Conservation (phyloP, 2,888 invertebrate species). For the Andricus curvator region DNA sequence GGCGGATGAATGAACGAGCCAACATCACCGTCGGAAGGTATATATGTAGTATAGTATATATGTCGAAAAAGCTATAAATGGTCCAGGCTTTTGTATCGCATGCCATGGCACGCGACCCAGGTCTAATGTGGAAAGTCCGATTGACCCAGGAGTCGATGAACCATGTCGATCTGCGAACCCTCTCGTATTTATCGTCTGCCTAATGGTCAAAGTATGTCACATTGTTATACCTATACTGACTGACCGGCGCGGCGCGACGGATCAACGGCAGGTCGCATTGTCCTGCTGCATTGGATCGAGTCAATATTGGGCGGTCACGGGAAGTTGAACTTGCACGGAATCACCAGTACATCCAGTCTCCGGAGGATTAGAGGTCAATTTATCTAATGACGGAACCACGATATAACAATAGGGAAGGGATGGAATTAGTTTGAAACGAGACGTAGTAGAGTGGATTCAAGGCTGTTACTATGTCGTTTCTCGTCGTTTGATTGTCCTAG, state of each 20-base stretch:
- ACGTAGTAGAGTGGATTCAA: conserved; percentile 24
- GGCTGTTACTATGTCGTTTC: conserved; percentile 18
- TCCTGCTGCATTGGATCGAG: conserved; percentile 58
- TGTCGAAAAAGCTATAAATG: conserved; percentile 25
- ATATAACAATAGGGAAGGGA: conserved; percentile 33
- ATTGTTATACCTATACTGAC: not conserved
- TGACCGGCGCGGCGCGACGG: not conserved
- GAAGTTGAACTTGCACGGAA: conserved; percentile 65
- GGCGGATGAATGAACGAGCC: conserved; percentile 22
- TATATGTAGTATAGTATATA: conserved; percentile 19
- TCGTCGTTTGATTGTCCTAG: conserved; percentile 6
- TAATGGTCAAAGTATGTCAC: conserved; percentile 44
- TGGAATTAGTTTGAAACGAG: conserved; percentile 31
- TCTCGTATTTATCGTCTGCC: conserved; percentile 61
- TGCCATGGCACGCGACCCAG: conserved; percentile 48
- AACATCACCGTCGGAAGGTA: conserved; percentile 16
- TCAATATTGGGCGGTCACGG: conserved; percentile 64
- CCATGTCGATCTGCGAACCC: conserved; percentile 53
- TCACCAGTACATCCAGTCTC: conserved; percentile 50
- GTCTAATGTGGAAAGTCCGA: conserved; percentile 50
- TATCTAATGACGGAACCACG: conserved; percentile 50
- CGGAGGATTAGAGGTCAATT: conserved; percentile 58
- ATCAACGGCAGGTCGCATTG: conserved; percentile 56
- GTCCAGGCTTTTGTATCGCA: conserved; percentile 31
- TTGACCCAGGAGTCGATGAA: conserved; percentile 52